phyloP scores from a whole-genome alignment of 1,140 invertebrate species.

The Saccostrea cuccullata region DNA sequence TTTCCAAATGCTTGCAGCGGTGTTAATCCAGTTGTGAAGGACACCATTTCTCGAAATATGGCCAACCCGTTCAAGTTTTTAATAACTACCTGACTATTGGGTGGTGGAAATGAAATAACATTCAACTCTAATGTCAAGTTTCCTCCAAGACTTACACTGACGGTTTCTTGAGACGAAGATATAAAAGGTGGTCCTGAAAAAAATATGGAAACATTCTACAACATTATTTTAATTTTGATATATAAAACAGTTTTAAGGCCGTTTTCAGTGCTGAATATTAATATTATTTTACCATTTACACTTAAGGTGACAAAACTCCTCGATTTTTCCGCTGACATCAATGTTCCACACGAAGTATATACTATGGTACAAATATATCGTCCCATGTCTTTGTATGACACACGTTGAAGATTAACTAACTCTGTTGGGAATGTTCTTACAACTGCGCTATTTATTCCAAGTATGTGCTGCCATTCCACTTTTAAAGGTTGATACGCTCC shows the following conservation, averaged over 20 bases:
- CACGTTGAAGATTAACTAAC: background rate
- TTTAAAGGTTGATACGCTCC: background rate
- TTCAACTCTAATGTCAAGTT: background rate
- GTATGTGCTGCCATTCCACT: background rate
- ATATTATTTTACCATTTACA: background rate
- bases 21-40: background rate
- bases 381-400: background rate
- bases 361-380: background rate
- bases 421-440: background rate
- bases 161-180: background rate
- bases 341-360: background rate
- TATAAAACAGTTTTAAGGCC: background rate
- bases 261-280: background rate
- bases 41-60: background rate
- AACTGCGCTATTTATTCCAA: background rate
- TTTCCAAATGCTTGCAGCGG: background rate
- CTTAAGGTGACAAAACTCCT: background rate
- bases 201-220: too few species aligned
- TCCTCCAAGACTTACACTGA: background rate
- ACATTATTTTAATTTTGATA: too few species aligned
- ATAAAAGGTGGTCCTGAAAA: constrained; percentile 2
- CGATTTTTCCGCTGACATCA: background rate
- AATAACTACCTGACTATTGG: background rate
- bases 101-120: background rate
- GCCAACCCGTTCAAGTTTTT: background rate